These are phyloP conservation scores for Teleogryllus occipitalis DNA, from an alignment of 1,140 invertebrate genomes.

Conservation along the genomic window DNA sequence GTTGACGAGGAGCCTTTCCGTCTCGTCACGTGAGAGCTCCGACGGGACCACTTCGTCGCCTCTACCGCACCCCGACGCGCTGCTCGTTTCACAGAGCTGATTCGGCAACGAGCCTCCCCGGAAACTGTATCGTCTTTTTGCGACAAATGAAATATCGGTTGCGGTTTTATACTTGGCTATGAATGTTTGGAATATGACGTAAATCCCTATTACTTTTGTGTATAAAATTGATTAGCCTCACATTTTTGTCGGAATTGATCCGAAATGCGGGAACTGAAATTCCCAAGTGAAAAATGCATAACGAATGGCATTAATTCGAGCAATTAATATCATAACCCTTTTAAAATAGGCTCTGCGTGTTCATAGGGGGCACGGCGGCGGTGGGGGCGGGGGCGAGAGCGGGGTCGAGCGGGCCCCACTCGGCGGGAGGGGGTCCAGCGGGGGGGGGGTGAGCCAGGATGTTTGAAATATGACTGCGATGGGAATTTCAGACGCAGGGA, in stretches of 20 bases:
- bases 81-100: no score
- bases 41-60: no score
- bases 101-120: no score
- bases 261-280: conserved; percentile 1
- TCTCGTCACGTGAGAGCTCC: no score
- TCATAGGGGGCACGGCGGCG: not conserved
- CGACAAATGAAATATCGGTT: not conserved
- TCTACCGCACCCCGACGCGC: no score
- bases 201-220: conserved; percentile 5
- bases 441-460: no score
- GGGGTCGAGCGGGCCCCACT: no score
- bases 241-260: conserved; percentile 4
- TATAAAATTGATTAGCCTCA: conserved; percentile 5
- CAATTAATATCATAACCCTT: conserved; percentile 5
- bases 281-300: conserved; percentile 4
- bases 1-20: no score
- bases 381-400: no score
- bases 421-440: no score
- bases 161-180: not conserved
- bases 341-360: not conserved
- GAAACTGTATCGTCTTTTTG: not conserved
- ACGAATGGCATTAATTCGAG: conserved; percentile 4
- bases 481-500: no score
- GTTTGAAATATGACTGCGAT: no score
- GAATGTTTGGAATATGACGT: conserved; percentile 4